phyloP scores from a whole-genome alignment of 2,113 vertebrate genomes.

The Urocynchramus pylzowi region DNA sequence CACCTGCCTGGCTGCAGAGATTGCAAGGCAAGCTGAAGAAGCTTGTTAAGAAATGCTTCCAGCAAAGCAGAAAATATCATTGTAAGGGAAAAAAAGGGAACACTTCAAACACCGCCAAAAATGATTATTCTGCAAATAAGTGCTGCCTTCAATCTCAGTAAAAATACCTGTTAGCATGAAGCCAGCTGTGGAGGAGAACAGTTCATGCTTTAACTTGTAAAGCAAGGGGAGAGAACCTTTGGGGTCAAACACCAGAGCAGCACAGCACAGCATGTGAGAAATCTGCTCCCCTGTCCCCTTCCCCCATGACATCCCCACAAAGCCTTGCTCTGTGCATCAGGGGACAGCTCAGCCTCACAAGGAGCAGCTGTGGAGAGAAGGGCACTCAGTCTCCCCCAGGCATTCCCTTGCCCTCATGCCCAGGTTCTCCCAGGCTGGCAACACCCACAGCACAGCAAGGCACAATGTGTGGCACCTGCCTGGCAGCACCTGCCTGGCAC shows the following conservation, averaged over 20 bases:
- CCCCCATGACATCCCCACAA: accelerated
- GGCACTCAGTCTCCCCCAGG: accelerated
- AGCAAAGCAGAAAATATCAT: conserved; percentile 28
- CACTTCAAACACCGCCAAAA: conserved; percentile 15
- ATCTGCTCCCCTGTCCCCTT: neutral
- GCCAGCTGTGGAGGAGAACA: neutral
- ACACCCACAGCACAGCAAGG: neutral
- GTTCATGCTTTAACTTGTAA: neutral
- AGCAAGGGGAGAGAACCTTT: neutral
- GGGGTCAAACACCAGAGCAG: neutral
- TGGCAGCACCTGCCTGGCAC: neutral
- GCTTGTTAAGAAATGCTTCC: conserved; percentile 9
- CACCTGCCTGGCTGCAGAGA: neutral
- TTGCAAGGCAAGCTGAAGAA: neutral
- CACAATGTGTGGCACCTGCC: accelerated
- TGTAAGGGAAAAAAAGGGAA: neutral
- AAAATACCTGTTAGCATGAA: conserved; percentile 1
- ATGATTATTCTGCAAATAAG: conserved; percentile 47
- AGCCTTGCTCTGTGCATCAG: neutral
- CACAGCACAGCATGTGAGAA: neutral
- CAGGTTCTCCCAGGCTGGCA: neutral
- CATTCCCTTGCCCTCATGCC: neutral
- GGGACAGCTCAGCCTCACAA: accelerated
- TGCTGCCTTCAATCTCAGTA: neutral
- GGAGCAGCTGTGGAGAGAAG: neutral